Percentiles rank a stretch among this genome's conserved stretches.
Evolutionary conservation across 2,113 vertebrate species (phyloP).

Genomic region (Emydocephalus ijimae): DNA sequence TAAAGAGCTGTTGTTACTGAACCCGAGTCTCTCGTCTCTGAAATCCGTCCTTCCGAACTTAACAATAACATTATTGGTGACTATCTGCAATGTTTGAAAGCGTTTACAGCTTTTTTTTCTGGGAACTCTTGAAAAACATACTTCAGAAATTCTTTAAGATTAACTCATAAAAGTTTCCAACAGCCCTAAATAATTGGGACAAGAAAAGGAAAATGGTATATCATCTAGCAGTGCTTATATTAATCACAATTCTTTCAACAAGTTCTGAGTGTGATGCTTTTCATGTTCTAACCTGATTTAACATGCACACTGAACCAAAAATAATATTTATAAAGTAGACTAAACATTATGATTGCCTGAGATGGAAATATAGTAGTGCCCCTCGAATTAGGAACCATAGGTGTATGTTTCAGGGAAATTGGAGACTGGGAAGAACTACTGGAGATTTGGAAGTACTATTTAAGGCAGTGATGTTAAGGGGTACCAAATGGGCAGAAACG

Average conservation of each 20-base stretch:
- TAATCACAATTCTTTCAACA: constrained; percentile 7
- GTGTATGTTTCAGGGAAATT: neutral
- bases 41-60: no score
- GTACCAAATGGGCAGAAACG: neutral
- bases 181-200: neutral
- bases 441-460: neutral
- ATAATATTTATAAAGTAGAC: neutral
- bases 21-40: no score
- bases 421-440: neutral
- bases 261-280: neutral
- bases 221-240: constrained; percentile 1
- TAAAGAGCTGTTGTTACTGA: no score
- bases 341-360: neutral
- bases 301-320: neutral
- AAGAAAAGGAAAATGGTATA: constrained; percentile 10
- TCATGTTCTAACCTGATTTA: constrained; percentile 1
- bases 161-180: constrained; percentile 26
- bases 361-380: neutral
- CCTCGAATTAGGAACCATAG: neutral
- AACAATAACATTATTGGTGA: neutral
- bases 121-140: neutral
- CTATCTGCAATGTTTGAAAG: constrained; percentile 13
- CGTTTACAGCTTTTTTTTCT: constrained; percentile 6
- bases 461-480: neutral
- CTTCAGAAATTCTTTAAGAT: constrained; percentile 10